Evolutionary conservation across 2,113 vertebrate genomes (phyloP), one percentile per base, ranked within the genome.

Genomic region (Bostrychus sinensis): DNA sequence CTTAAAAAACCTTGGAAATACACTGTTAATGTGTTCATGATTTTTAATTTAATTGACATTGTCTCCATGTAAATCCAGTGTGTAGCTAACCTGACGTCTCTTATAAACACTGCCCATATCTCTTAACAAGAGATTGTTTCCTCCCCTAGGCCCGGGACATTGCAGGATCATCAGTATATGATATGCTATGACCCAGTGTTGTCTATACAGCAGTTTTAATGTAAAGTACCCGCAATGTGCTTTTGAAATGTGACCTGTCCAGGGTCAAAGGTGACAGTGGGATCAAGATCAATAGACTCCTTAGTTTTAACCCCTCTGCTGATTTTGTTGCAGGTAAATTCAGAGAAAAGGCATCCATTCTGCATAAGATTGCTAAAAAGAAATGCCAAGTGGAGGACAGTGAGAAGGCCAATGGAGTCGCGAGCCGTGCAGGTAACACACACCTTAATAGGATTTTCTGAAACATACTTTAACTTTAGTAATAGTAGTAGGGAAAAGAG

Each of bases 331-430:
- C 90, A 99, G 96, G 97, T 74, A 96, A 94, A 78, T 99, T 99
- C 87, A 94, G 94, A 73, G 96, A 99, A 91, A 98, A 95, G 77
- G 97, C 96, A 0, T 97, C 96, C 62, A 98, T 98, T 83, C 95
- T 99, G 57, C 96, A 99, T 84, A 99, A 98, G 92, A 98, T 99
- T 0, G 96, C 97, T 66, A 99, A 99, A 92, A 98, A 96, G 93
- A 99, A 98, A 86, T 98, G 96, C 83, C 96, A 97, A 69, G 95
- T 94, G 66, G 96, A 97, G 70, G 96, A 99, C 75, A 93, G 93
- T 3, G 96, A 96, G 85, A 94, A 93, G 70, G 93, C 94, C 64
- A 98, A 97, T 14, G 95, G 95, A 58, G 93, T 94, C 8, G 91
- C 94, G 56, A 96, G 93, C 72, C 93, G 92, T 0, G 74, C 91